Base-by-base conservation (phyloP, 2,113 vertebrate species). In the Istiophorus platypterus region DNA sequence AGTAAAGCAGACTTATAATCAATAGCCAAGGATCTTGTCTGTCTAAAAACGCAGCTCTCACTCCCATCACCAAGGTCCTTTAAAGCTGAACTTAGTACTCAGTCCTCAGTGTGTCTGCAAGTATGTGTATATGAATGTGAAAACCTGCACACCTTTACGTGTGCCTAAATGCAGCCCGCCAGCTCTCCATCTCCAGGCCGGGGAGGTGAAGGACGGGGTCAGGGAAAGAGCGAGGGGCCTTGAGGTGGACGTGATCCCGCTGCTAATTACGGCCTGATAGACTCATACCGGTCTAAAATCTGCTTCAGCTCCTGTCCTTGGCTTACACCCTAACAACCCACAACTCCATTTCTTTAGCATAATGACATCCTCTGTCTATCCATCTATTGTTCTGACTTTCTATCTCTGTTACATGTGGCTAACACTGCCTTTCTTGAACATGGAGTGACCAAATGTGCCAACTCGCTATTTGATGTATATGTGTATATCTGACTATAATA, bases 121-220 rank as follows among this genome's bases (percentile, higher is more conserved):
- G 29, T 42, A 13, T 13, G 11, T 15, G 37, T 72, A 27, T 68
- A 54, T 56, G 72, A 49, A 42, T 62, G 56, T 64, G 67, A 34
- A 78, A 31, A 65, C 42, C 39, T 70, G 41, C 37, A 20, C 65
- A 51, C 8, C 11, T 13, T 11, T 11, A 20, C 39, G 52, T 64
- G 63, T 85, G 74, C 78, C 1, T 57, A 61, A 81, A 79, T 76
- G 73, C 66, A 76, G 58, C 77, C 90, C 15, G 66, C 62, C 51
- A 79, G 85, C 57, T 80, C 66, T 76, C 74, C 62, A 69, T 90
- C 80, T 84, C 56, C 51, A 49, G 80, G 72, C 79, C 37, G 1
- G 2, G 29, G 66, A 88, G 81, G 90, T 92, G 83, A 88, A 89
- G 86, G 90, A 87, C 78, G 20, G 67, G 86, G 83, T 76, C 58